Conservation (phyloP, 2,888 invertebrate species). For the Choreutis nemorana region DNA sequence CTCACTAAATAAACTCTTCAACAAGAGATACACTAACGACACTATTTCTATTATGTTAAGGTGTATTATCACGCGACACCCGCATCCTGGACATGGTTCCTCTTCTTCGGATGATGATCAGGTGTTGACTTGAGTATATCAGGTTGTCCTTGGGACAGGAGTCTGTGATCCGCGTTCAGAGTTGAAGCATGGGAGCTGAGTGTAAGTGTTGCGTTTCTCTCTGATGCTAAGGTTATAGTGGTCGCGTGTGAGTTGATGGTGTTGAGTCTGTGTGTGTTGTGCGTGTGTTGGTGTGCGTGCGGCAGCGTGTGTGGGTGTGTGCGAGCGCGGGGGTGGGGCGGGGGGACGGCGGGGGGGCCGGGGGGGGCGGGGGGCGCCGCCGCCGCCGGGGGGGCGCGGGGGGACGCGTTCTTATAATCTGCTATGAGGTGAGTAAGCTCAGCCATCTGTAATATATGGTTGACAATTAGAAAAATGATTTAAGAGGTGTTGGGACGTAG, state of each 20-base stretch:
- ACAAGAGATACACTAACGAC: not conserved
- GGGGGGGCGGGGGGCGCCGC: too few relatives aligned
- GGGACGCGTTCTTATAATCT: conserved; percentile 92
- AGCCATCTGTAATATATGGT: conserved; percentile 76
- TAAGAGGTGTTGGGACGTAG: too few relatives aligned
- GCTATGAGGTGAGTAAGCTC: conserved; percentile 91
- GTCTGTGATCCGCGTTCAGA: conserved; percentile 31
- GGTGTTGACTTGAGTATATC: conserved; percentile 88
- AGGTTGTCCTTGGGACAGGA: conserved; percentile 70
- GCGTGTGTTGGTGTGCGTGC: conserved; percentile 31
- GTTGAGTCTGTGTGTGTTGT: conserved; percentile 58
- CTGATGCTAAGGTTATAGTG: conserved; percentile 47
- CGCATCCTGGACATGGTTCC: conserved; percentile 43
- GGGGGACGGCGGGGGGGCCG: conserved; percentile 76
- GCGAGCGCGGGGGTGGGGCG: conserved; percentile 40
- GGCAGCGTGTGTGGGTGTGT: conserved; percentile 51
- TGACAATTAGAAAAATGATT: too few relatives aligned
- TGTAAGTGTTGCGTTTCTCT: conserved; percentile 43
- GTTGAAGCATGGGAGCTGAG: conserved; percentile 47
- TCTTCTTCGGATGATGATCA: conserved; percentile 73
- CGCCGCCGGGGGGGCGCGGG: too few relatives aligned
- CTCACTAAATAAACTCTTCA: too few relatives aligned
- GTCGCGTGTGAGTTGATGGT: conserved; percentile 68
- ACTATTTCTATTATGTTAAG: conserved; percentile 8
- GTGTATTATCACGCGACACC: conserved; percentile 55